These are phyloP conservation scores for Gadopsis bispinosus DNA, from an alignment of 2,797 vertebrate species.

Conservation along the genomic window DNA sequence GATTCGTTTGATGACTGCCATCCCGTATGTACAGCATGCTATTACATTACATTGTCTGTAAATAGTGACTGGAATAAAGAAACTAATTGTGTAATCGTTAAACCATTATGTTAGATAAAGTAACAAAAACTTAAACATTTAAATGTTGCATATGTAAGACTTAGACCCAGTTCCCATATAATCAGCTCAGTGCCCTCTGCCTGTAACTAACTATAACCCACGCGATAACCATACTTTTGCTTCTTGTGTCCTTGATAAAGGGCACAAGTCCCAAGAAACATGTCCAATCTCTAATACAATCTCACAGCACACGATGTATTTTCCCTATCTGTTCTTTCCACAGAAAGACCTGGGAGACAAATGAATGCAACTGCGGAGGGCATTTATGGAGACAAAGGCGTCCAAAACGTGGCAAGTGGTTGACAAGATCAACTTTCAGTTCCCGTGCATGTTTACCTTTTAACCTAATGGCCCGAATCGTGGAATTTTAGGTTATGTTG, in stretches of 20 bases:
- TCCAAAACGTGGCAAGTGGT: slow-evolving; percentile 48
- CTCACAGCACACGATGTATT: slow-evolving; percentile 48
- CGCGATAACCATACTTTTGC: background rate
- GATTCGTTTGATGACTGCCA: slow-evolving; percentile 16
- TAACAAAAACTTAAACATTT: background rate
- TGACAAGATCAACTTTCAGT: slow-evolving; percentile 48
- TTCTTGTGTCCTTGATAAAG: slow-evolving; percentile 56
- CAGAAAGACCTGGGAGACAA: slow-evolving; percentile 61
- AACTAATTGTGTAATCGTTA: background rate
- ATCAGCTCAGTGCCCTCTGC: slow-evolving; percentile 4
- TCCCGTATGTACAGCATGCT: background rate
- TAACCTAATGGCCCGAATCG: slow-evolving; percentile 18
- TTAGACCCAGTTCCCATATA: background rate
- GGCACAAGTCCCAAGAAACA: slow-evolving; percentile 44
- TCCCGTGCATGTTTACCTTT: slow-evolving; percentile 24
- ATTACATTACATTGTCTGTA: background rate
- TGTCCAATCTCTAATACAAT: slow-evolving; percentile 60
- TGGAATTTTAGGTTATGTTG: background rate
- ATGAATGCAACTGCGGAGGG: slow-evolving; percentile 45
- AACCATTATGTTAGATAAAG: background rate
- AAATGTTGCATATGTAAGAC: background rate
- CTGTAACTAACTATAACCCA: slow-evolving; percentile 2
- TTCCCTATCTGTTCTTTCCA: slow-evolving; percentile 60
- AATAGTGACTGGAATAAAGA: slow-evolving; percentile 20
- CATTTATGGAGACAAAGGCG: slow-evolving; percentile 56